A percentile compares a stretch with the other conserved stretches of the same genome.
phyloP scores from a whole-genome alignment of 1,140 invertebrate genomes.

The Brachionus rotundiformis region DNA sequence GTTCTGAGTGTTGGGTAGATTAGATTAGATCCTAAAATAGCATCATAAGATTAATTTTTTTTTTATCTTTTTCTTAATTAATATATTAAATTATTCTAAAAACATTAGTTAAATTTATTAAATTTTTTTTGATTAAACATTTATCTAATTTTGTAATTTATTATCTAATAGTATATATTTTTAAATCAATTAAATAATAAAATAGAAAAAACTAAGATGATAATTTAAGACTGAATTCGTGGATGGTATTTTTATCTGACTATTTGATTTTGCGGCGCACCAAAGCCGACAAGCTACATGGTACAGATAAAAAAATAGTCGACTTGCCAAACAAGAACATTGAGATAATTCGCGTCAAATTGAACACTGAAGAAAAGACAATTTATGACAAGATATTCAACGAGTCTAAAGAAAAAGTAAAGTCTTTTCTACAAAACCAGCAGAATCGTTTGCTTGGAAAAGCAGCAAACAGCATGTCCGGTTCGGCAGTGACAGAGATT shows the following conservation, averaged over 20 bases:
- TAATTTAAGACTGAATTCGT: conserved; percentile 67
- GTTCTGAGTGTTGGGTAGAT: too few relatives aligned
- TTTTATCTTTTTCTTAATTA: too few relatives aligned
- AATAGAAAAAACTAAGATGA: conserved; percentile 63
- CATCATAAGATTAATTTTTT: too few relatives aligned
- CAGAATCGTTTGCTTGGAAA: conserved; percentile 63
- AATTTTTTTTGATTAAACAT: too few relatives aligned
- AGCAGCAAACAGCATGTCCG: conserved; percentile 71
- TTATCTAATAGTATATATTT: background rate
- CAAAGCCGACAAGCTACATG: conserved; percentile 72
- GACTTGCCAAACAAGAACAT: conserved; percentile 71
- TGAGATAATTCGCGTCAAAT: conserved; percentile 63
- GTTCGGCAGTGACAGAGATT: conserved; percentile 37
- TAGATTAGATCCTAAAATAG: too few relatives aligned
- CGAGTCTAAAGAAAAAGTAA: conserved; percentile 60
- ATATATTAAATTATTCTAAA: too few relatives aligned
- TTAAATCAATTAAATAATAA: background rate
- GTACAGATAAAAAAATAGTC: conserved; percentile 66
- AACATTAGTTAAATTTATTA: too few relatives aligned
- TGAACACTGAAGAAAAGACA: conserved; percentile 73
- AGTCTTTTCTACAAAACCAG: conserved; percentile 58
- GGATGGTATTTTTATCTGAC: conserved; percentile 77
- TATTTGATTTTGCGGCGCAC: conserved; percentile 79
- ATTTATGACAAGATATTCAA: conserved; percentile 69
- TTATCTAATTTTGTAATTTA: too few relatives aligned